Evolutionary conservation across 2,113 vertebrate genomes (phyloP).

Genomic region (Vidua macroura): DNA sequence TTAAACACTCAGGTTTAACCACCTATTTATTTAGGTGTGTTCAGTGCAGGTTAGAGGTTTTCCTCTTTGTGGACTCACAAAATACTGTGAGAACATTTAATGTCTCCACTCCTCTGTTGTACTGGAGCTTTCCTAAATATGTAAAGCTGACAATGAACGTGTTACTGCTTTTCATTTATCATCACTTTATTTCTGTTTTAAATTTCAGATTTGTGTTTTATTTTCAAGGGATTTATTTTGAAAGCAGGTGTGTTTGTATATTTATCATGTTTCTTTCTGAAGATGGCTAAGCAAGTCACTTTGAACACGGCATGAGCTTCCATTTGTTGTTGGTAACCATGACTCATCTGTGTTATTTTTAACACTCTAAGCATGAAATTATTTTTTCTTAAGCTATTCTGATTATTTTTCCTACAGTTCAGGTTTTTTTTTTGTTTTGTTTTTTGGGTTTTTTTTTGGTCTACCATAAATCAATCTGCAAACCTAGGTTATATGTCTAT

Average conservation of each 20-base stretch:
- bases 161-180: background rate
- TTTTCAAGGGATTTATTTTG: background rate
- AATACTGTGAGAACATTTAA: background rate
- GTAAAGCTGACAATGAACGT: too few relatives aligned
- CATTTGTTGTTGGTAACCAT: background rate
- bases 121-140: background rate
- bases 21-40: background rate
- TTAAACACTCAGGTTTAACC: background rate
- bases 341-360: slow-evolving; percentile 24
- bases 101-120: rapidly evolving
- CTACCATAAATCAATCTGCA: background rate
- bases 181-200: background rate
- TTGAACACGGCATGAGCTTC: background rate
- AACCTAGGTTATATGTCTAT: background rate
- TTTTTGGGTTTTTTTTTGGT: background rate
- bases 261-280: background rate
- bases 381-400: background rate
- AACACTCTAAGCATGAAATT: background rate
- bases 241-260: background rate
- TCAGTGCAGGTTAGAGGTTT: background rate
- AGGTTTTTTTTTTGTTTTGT: background rate
- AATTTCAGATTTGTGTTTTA: background rate
- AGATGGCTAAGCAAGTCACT: background rate
- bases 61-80: background rate
- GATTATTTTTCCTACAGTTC: background rate